Conservation (phyloP, 2,113 vertebrate genomes). For the Tylochromis polylepis region DNA sequence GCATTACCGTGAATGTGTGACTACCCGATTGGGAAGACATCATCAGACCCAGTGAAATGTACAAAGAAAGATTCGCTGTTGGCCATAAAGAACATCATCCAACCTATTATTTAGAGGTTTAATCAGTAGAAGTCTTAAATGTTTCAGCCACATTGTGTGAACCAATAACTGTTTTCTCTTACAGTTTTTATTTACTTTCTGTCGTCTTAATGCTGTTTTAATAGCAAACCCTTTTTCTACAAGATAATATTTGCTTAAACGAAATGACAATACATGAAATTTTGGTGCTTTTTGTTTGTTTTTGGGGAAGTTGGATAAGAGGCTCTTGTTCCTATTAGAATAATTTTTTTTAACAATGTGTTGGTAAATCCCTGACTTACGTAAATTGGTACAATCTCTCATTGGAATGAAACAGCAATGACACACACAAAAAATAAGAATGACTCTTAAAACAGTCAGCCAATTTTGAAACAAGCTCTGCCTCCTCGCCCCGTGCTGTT, state of each 20-base stretch:
- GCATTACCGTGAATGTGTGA: background rate
- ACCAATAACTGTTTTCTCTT: background rate
- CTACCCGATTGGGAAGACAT: background rate
- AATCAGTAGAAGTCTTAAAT: background rate
- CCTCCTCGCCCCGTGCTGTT: background rate
- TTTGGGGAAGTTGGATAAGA: background rate
- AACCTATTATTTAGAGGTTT: background rate
- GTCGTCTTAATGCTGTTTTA: conserved; percentile 53
- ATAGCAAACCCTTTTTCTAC: conserved; percentile 45
- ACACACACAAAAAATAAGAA: background rate
- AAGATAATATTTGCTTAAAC: conserved; percentile 24
- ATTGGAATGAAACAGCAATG: conserved; percentile 9
- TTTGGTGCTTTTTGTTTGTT: background rate
- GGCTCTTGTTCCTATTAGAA: background rate
- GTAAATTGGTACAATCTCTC: background rate
- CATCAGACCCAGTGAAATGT: background rate
- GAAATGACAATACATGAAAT: conserved; percentile 15
- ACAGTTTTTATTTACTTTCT: conserved; percentile 25
- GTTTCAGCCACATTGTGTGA: background rate
- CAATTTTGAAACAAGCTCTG: background rate
- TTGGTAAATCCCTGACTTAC: conserved; percentile 19
- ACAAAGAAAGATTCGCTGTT: background rate
- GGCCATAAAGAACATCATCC: background rate
- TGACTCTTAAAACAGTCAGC: background rate
- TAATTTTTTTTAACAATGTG: conserved; percentile 4